Evolutionary conservation across 2,797 vertebrate genomes (phyloP).

Genomic region (Oreortyx pictus): DNA sequence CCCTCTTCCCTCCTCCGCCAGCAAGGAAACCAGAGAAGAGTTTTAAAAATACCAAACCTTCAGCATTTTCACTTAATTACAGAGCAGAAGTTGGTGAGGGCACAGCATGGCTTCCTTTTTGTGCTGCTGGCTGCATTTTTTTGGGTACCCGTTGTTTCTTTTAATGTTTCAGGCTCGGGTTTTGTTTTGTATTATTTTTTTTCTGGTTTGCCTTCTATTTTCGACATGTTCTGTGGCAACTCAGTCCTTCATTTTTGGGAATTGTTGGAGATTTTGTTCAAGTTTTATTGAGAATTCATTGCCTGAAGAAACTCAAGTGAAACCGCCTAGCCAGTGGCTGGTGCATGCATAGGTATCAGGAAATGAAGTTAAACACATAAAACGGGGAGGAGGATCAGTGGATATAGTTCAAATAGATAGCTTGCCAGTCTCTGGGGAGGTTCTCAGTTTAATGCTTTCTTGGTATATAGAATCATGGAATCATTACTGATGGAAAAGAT

Average conservation of each 20-base stretch:
- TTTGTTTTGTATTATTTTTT: background rate
- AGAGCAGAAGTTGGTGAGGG: constrained; percentile 5
- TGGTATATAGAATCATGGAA: no score
- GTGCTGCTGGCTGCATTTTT: constrained; percentile 42
- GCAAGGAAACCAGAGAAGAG: constrained; percentile 21
- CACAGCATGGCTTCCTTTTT: constrained; percentile 1
- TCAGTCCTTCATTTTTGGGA: background rate
- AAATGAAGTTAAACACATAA: background rate
- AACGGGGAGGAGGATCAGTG: fast-evolving
- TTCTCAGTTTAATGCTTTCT: fast-evolving
- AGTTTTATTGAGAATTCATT: background rate
- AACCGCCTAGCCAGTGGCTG: fast-evolving
- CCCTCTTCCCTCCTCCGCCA: fast-evolving
- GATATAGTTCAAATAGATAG: fast-evolving
- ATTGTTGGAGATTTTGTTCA: background rate
- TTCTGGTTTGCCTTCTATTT: constrained; percentile 33
- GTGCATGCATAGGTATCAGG: fast-evolving
- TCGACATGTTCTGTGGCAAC: background rate
- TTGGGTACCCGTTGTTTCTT: background rate
- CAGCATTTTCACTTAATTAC: constrained; percentile 49
- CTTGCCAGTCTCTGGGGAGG: background rate
- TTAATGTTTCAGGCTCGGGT: background rate
- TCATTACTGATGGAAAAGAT: no score
- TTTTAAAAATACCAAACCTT: constrained; percentile 49
- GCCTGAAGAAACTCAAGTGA: background rate